Percentiles rank a stretch among this genome's conserved stretches.
Conservation (phyloP, 2,113 vertebrate species). For the Haemorhous mexicanus region DNA sequence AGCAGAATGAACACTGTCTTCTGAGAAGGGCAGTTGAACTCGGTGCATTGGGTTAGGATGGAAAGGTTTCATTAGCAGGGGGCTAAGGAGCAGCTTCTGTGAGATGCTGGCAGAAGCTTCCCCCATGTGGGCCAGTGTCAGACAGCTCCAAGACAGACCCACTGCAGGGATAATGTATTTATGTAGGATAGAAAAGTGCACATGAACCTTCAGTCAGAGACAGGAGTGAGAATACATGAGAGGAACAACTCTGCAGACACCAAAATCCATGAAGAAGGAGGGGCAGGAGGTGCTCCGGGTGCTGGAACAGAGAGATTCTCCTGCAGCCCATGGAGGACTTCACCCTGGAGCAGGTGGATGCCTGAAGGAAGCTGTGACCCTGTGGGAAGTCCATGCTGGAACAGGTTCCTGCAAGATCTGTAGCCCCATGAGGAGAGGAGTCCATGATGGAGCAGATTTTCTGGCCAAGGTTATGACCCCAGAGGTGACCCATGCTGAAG, state of each 20-base stretch:
- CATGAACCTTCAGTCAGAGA: background rate
- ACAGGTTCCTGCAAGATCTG: background rate
- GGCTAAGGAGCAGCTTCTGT: background rate
- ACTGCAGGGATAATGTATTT: background rate
- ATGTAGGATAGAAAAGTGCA: background rate
- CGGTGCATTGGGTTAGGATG: background rate
- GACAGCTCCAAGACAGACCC: background rate
- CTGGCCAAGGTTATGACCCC: background rate
- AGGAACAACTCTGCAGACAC: background rate
- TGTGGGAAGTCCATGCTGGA: background rate
- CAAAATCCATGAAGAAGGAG: background rate
- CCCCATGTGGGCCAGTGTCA: background rate
- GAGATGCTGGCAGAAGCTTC: background rate
- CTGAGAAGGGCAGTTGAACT: background rate
- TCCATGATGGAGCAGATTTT: background rate
- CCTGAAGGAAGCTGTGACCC: background rate
- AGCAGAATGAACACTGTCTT: background rate
- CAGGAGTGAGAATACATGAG: background rate
- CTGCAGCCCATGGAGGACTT: background rate
- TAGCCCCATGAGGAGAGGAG: background rate
- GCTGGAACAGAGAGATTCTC: background rate
- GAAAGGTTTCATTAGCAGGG: background rate
- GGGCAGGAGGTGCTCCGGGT: background rate
- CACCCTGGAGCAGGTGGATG: background rate
- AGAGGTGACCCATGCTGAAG: background rate